Base-by-base conservation (phyloP, 2,113 vertebrate species). In the Anseranas semipalmata region DNA sequence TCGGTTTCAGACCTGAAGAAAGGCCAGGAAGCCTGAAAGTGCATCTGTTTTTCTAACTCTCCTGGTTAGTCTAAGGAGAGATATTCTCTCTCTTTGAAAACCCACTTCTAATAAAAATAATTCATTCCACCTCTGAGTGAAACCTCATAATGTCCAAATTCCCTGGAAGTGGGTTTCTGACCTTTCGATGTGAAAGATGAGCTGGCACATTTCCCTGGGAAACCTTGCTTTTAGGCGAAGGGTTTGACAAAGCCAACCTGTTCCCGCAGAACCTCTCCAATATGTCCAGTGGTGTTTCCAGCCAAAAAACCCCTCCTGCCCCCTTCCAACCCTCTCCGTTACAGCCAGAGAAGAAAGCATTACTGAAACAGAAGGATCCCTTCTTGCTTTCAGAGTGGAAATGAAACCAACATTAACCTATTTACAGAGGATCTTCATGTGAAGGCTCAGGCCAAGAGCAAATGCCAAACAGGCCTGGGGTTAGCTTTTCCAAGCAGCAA, bases 101-200 rank as follows among this genome's bases (percentile, higher is more conserved):
- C 18, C 77, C 81, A 94, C 62, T 96, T 96, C 81, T 96, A 96
- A 82, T 96, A 91, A 89, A 95, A 95, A 94, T 82, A 94, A 85
- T 89, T 95, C 35, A 95, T 93, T 87, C 71, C 8, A 41, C 53
- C 70, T 87, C 89, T 91, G 70, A 95, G 77, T 58, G 62, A 95
- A 96, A 95, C 94, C 95, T 96, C 81, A 94, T 89, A 94, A 96
- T 93, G 96, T 96, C 94, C 91, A 96, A 85, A 87, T 93, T 91
- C 2, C 0, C 84, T 97, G 96, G 87, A 96, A 96, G 84, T 97
- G 96, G 87, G 89, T 96, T 97, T 94, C 66, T 97, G 94, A 96
- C 96, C 95, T 97, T 96, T 96, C 0, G 12, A 82, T 1, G 3
- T 96, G 96, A 96, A 96, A 93, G 93, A 96, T 79, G 95, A 95